Percentiles rank a stretch among this genome's conserved stretches.
These are phyloP conservation scores for Corydoras maculifer DNA, from an alignment of 2,113 vertebrate genomes.

Conservation along the genomic window DNA sequence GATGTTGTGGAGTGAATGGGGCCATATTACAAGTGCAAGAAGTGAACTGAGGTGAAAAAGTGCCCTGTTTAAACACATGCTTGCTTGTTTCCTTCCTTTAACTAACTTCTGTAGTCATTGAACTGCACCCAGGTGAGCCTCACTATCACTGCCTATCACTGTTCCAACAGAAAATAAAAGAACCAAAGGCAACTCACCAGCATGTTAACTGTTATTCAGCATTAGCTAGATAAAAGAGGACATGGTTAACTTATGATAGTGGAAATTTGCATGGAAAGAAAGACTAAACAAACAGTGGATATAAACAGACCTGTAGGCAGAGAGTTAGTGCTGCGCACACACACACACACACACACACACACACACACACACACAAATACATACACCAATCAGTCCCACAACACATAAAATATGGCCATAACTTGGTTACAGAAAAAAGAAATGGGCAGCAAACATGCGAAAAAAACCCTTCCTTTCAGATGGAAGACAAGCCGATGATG, in stretches of 20 bases:
- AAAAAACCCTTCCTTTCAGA: neutral
- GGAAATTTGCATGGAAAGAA: constrained; percentile 2
- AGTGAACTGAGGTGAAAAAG: constrained; percentile 6
- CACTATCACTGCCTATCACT: constrained; percentile 19
- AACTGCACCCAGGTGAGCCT: neutral
- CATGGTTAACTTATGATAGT: constrained; percentile 7
- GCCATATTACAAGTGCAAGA: neutral
- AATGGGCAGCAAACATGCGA: too few relatives aligned
- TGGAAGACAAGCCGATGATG: constrained; percentile 12
- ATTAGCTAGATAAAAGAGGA: constrained; percentile 3
- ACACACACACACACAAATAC: too few relatives aligned
- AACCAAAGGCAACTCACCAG: neutral
- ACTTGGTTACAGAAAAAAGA: too few relatives aligned
- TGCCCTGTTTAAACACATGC: neutral
- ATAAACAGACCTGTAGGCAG: neutral
- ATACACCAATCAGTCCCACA: too few relatives aligned
- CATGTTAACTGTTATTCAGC: constrained; percentile 7
- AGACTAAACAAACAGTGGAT: neutral
- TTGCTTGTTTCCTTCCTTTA: constrained; percentile 23
- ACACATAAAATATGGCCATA: too few relatives aligned
- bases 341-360: too few relatives aligned
- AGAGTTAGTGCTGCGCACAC: neutral
- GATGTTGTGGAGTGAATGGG: neutral
- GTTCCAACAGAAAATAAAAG: constrained; percentile 7
- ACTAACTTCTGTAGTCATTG: constrained; percentile 9